Base-by-base conservation (phyloP, 2,113 vertebrate species). In the Ivindomyrus marchei region DNA sequence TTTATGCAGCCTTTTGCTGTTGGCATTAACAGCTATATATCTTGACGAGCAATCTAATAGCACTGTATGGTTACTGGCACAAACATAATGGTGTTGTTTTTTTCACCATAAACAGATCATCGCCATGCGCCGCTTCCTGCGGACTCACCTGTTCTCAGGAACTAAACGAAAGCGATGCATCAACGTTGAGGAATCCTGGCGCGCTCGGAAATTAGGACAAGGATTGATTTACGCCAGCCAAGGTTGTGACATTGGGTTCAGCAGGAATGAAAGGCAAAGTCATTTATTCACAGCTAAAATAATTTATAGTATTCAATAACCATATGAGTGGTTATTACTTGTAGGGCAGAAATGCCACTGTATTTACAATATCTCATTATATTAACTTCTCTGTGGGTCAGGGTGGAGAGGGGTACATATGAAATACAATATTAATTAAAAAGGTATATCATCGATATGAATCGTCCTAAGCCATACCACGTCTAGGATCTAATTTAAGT, bases 161-260 rank as follows among this genome's bases (percentile, higher is more conserved):
- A 31, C 50, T 50, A 53, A 53, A 87, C 31, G 11, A 53, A 53
- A 53, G 50, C 17, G 15, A 87, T 87, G 50, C 7, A 36, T 87
- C 85, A 87, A 50, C 27, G 50, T 13, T 53, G 50, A 53, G 50
- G 50, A 87, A 53, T 21, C 50, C 27, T 15, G 85, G 13, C 3
- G 5, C 5, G 3, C n/a, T 87, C 2, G 27, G 50, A 53, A 87
- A 87, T 87, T 36, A 87, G 50, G 85, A 87, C 27, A 52, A 56
- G 85, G 85, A 87, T 53, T 87, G 85, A 87, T 87, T 87, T 56
- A 53, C 17, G 50, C 85, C 50, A 56, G 50, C 31, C 49, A 56
- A 53, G 85, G 85, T 87, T 87, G 49, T 87, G 85, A 87, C 85
- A 86, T 85, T 85, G 84, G 84, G 84, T 85, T 85, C 84, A 85